Conservation (phyloP, 1,140 invertebrate species). For the Leptonema lineaticorne region DNA sequence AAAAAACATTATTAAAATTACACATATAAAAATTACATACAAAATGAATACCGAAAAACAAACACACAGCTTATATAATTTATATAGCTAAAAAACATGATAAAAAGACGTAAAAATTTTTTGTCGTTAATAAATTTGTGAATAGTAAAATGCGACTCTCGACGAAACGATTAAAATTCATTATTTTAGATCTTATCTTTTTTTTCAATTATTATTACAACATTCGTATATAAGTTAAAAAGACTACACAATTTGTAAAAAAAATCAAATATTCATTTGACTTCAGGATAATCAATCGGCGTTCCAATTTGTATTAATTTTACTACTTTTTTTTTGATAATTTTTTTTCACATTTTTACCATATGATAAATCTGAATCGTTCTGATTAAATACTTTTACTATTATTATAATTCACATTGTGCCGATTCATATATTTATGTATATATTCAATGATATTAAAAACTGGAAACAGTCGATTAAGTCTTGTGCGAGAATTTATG, state of each 20-base stretch:
- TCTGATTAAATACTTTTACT: neutral
- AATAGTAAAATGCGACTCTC: constrained; percentile 3
- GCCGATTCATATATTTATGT: constrained; percentile 13
- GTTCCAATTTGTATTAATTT: too few relatives aligned
- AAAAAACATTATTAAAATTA: neutral
- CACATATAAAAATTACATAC: neutral
- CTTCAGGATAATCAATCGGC: too few relatives aligned
- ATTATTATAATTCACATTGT: constrained; percentile 1
- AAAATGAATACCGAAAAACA: neutral
- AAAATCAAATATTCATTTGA: too few relatives aligned
- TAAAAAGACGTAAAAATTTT: constrained; percentile 7
- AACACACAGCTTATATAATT: constrained; percentile 12
- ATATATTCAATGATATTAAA: too few relatives aligned
- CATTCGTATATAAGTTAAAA: too few relatives aligned
- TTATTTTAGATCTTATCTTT: too few relatives aligned
- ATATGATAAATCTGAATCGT: too few relatives aligned
- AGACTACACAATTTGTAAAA: too few relatives aligned
- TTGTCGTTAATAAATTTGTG: constrained; percentile 7
- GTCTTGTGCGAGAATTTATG: constrained; percentile 41
- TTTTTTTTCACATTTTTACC: too few relatives aligned
- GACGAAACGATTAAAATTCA: neutral
- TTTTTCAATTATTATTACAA: too few relatives aligned
- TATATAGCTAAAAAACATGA: neutral
- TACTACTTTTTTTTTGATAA: neutral
- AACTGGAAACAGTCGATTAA: constrained; percentile 29